These are phyloP conservation scores for Barbus barbus DNA, from an alignment of 2,113 vertebrate genomes.

Conservation along the genomic window DNA sequence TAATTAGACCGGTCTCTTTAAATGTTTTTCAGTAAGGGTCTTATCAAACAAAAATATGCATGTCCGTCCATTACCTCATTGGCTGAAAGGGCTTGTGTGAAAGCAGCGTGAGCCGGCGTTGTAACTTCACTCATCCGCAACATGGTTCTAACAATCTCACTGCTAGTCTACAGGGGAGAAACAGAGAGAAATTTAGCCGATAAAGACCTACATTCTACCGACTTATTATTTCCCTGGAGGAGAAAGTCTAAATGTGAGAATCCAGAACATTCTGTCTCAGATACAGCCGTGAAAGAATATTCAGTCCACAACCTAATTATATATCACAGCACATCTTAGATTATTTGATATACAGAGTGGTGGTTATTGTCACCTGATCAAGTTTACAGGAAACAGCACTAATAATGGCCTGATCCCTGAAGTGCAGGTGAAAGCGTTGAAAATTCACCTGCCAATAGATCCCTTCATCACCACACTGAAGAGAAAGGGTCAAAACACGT, in stretches of 20 bases:
- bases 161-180: constrained; percentile 80
- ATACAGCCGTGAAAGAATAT: constrained; percentile 1
- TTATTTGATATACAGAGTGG: background rate
- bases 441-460: constrained; percentile 95
- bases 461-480: constrained; percentile 83
- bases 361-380: constrained; percentile 81
- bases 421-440: constrained; percentile 92
- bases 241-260: constrained; percentile 13
- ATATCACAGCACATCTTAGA: background rate
- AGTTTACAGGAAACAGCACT: constrained; percentile 88
- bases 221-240: background rate
- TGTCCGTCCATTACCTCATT: constrained; percentile 71
- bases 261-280: constrained; percentile 19
- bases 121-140: constrained; percentile 94
- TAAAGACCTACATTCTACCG: constrained; percentile 5
- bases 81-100: constrained; percentile 89
- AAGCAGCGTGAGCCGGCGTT: constrained; percentile 77
- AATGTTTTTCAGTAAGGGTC: background rate
- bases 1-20: background rate
- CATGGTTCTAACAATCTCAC: constrained; percentile 93
- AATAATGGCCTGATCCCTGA: constrained; percentile 90
- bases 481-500: background rate
- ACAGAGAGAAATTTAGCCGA: background rate
- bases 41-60: background rate
- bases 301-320: constrained; percentile 11